Evolutionary conservation across 2,113 vertebrate genomes (phyloP), one percentile per base, ranked within the genome.

Genomic region (Semnornis frantzii): DNA sequence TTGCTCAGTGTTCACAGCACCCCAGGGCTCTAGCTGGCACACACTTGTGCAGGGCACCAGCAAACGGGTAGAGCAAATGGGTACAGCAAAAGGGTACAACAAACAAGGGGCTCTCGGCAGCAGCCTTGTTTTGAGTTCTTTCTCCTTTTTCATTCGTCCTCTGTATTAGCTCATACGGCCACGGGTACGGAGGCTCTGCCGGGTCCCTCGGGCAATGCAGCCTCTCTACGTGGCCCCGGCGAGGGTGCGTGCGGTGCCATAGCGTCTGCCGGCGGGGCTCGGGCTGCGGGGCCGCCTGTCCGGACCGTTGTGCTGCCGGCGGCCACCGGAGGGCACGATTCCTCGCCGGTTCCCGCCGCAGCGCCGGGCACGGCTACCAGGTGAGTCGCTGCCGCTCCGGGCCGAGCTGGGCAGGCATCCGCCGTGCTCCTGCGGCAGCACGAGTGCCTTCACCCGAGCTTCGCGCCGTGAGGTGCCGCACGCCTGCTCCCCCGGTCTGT

Each of bases 301-400:
- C 42, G 68, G 55, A 23, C 72, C 2, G 48, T 20, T 50, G 20
- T 97, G 96, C 97, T 62, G 95, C 86, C 87, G 93, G 80, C 97
- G 96, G 97, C 98, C 98, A 98, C 98, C 97, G 98, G 98, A 98
- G 98, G 98, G 97, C 98, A 98, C 97, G 98, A 97, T 98, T 97
- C 97, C 95, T 97, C 92, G 90, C 89, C 93, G 46, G 96, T 96
- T 96, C 89, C 94, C 44, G 96, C 95, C 95, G 91, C 87, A 15
- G 39, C 30, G 46, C 44, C 4, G n/a, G 31, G 19, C 44, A 18
- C 8, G 44, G 23, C 69, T 57, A 31, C 68, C 79, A n/a, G 65
- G 25, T 11, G 75, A 74, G 50, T 2, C 7, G 14, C 37, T 39
- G 15, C 33, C 46, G 3, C 30, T 63, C 4, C 0, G 37, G 8